Base-by-base conservation (phyloP, 2,888 invertebrate genomes). In the Entomobrya multifasciata region DNA sequence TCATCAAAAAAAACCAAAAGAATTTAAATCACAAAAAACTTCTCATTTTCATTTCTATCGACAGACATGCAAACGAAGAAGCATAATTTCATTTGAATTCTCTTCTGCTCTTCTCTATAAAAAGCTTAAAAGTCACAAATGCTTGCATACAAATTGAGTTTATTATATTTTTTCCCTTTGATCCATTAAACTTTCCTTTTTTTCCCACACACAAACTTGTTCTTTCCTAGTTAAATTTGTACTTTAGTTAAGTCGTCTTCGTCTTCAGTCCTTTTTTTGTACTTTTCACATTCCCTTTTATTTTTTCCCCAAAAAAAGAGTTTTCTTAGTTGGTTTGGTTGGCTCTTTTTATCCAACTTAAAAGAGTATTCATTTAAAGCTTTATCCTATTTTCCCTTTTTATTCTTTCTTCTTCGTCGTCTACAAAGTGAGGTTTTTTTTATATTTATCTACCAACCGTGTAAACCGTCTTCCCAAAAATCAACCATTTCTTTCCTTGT, bases 131-230 rank as follows among this genome's bases (percentile, higher is more conserved):
- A 65, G 36, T 36, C n/a, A n/a, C n/a, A n/a, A 13, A 41, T 20
- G 67, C 20, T 44, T 67, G 67, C 67, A 67, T 67, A 67, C 67
- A 67, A 67, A 67, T 67, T 44, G 67, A 67, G 67, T 67, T 67
- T 41, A 22, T 22, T 67, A 44, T 41, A 44, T 44, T n/a, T 67
- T 67, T 6, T 44, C 44, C 25, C 25, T 70, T 70, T 70, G 70
- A 70, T 44, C 47, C 47, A 70, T 70, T 70, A 44, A 47, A 70
- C 47, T 70, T 70, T 70, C 22, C 20, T 20, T 44, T 11, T 55
- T 5, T 60, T 30, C 27, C 15, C 5, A 30, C n/a, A 60, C n/a
- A n/a, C n/a, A 36, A 36, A 36, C 36, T 36, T 36, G 5, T 36
- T 36, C 8, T 36, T 36, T 49, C 36, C 36, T 36, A 8, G 5